Evolutionary conservation across 2,888 invertebrate species (phyloP), one percentile per base, ranked within the genome.

Genomic region (Tetragnatha montana): DNA sequence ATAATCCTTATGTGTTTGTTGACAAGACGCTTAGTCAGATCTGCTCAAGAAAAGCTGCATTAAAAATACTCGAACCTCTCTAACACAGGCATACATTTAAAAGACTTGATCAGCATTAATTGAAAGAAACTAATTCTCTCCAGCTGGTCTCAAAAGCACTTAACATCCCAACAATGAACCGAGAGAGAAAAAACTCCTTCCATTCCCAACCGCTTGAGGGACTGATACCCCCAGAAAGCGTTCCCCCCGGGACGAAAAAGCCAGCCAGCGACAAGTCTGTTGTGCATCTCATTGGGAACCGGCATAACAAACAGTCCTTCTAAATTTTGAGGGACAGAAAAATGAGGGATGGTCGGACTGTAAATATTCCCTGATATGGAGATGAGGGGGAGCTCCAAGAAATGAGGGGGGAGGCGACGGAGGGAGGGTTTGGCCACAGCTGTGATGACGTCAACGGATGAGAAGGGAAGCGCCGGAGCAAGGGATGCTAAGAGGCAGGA

Each of bases 391-490:
- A 75, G 80, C 35, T 71, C 70, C 71, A 80, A 81, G 79, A 87
- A 84, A 86, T 76, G 60, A 81, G 81, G 68, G 79, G 75, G 82
- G 78, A 73, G 82, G 76, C 78, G 51, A 76, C 22, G 60, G 79
- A 73, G 83, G 75, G 90, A 75, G 90, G 87, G 87, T 90, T 87
- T 87, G 87, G 90, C 90, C 90, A 90, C 90, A 90, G 90, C 90
- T 90, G 90, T 73, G 87, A 90, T 90, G 90, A 90, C 90, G 90
- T 90, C 90, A 90, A 90, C 80, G 90, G 81, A 90, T 87, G 90
- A 90, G 87, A 90, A 90, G 87, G 87, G 83, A 84, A 82, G 87
- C 82, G 82, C 81, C 68, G 81, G 89, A 89, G 89, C 76, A 85
- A 85, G 81, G 84, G 81, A 85, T 83, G 90, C 90, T 87, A 90